Evolutionary conservation across 2,888 invertebrate species (phyloP).

Genomic region (Mythimna loreyi): DNA sequence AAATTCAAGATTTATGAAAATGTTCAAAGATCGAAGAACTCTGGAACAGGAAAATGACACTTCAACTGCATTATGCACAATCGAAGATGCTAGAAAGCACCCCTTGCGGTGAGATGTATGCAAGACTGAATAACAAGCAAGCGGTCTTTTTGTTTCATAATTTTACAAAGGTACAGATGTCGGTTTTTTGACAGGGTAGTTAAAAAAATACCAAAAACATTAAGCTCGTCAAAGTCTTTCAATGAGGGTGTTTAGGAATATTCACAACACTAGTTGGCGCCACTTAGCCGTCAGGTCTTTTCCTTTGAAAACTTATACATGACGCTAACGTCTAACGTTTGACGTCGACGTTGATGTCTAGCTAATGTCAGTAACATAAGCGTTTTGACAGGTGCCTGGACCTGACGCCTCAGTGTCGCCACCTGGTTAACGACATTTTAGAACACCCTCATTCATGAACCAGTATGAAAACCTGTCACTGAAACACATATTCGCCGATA

Average conservation of each 20-base stretch:
- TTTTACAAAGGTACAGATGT: not conserved
- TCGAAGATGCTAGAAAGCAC: constrained; percentile 51
- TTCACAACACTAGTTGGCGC: no score
- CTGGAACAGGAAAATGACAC: constrained; percentile 53
- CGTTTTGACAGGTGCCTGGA: no score
- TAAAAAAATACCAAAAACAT: not conserved
- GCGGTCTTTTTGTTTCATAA: not conserved
- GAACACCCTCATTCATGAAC: no score
- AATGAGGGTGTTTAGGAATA: no score
- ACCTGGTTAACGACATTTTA: no score
- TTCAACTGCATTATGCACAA: constrained; percentile 49
- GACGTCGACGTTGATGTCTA: no score
- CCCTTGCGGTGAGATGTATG: constrained; percentile 35
- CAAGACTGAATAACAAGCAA: constrained; percentile 42
- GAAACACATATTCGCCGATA: constrained; percentile 59
- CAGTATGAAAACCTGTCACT: constrained; percentile 31
- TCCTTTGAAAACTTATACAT: no score
- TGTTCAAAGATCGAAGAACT: constrained; percentile 62
- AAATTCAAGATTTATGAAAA: constrained; percentile 67
- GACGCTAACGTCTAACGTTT: no score
- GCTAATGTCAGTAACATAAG: no score
- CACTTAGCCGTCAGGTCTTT: no score
- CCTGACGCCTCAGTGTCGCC: no score
- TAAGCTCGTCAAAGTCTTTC: not conserved
- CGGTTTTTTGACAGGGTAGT: not conserved